These are phyloP conservation scores for Spisula subtruncata DNA, from an alignment of 2,888 invertebrate species.

Conservation along the genomic window DNA sequence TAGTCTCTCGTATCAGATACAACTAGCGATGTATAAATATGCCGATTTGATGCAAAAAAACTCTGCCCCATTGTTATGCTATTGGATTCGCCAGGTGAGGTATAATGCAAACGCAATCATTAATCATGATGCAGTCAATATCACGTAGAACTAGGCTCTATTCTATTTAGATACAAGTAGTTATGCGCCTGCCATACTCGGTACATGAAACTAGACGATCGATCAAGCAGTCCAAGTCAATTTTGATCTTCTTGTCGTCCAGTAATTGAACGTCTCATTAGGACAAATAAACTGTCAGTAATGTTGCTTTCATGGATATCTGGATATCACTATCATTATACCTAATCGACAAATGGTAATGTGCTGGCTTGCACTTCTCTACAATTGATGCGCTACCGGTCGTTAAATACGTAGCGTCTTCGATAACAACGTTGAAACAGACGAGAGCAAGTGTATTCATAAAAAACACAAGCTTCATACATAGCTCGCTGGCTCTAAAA, in stretches of 20 bases:
- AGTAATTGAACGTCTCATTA: slow-evolving; percentile 15
- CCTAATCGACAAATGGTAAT: not conserved
- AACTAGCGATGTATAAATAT: not conserved
- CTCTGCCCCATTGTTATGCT: not conserved
- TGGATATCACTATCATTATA: not conserved
- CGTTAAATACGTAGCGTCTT: not conserved
- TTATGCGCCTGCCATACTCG: not conserved
- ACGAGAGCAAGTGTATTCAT: too few species aligned
- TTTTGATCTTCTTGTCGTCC: slow-evolving; percentile 2
- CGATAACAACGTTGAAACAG: not conserved
- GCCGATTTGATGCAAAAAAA: not conserved
- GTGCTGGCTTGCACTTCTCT: not conserved
- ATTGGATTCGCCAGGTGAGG: not conserved
- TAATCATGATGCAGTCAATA: slow-evolving; percentile 4
- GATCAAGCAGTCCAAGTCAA: slow-evolving; percentile 13
- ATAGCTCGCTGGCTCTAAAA: too few species aligned
- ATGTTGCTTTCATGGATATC: slow-evolving; percentile 16
- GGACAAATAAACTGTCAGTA: slow-evolving; percentile 18
- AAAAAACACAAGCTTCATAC: too few species aligned
- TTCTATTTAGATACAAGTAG: not conserved
- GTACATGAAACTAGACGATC: not conserved
- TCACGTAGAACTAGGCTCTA: not conserved
- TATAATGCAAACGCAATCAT: slow-evolving; percentile 14
- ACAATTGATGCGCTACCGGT: not conserved
- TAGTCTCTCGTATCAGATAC: not conserved